A percentile compares a stretch with the other conserved stretches of the same genome.
These are phyloP conservation scores for Erebia palarica DNA, from an alignment of 2,888 invertebrate species.

Conservation along the genomic window DNA sequence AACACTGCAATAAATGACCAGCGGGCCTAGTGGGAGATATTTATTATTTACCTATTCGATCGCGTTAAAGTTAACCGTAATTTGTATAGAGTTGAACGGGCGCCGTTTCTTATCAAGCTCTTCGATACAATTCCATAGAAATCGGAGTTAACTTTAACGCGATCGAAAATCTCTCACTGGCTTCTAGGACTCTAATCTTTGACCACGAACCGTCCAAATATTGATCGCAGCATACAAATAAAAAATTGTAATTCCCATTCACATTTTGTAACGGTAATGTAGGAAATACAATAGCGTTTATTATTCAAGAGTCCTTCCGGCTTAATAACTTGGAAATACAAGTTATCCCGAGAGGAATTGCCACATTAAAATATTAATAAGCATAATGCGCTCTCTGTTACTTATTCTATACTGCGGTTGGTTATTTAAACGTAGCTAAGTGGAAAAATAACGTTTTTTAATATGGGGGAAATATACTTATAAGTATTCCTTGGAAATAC, in stretches of 20 bases:
- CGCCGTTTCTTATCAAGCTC: too few species aligned
- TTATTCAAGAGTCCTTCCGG: slow-evolving; percentile 10
- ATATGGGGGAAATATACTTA: too few species aligned
- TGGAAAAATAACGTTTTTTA: background rate
- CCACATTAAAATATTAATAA: slow-evolving; percentile 23
- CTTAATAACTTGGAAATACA: slow-evolving; percentile 19
- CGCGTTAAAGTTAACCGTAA: too few species aligned
- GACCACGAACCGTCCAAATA: background rate
- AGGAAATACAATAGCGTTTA: slow-evolving; percentile 12
- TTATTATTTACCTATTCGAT: too few species aligned
- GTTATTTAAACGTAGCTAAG: background rate
- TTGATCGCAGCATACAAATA: slow-evolving; percentile 1
- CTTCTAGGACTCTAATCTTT: background rate
- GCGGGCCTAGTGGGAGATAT: too few species aligned
- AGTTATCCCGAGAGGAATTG: slow-evolving; percentile 19
- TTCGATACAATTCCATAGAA: too few species aligned
- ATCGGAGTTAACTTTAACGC: too few species aligned
- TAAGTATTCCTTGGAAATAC: too few species aligned
- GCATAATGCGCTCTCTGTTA: slow-evolving; percentile 20
- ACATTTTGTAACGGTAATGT: slow-evolving; percentile 2
- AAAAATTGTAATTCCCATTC: background rate
- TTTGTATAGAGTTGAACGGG: too few species aligned
- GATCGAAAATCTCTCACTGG: too few species aligned
- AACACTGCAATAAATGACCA: too few species aligned
- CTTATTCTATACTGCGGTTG: slow-evolving; percentile 5